Percentiles rank a stretch among this genome's conserved stretches.
phyloP scores from a whole-genome alignment of 2,797 vertebrate genomes.

The Trematomus bernacchii region DNA sequence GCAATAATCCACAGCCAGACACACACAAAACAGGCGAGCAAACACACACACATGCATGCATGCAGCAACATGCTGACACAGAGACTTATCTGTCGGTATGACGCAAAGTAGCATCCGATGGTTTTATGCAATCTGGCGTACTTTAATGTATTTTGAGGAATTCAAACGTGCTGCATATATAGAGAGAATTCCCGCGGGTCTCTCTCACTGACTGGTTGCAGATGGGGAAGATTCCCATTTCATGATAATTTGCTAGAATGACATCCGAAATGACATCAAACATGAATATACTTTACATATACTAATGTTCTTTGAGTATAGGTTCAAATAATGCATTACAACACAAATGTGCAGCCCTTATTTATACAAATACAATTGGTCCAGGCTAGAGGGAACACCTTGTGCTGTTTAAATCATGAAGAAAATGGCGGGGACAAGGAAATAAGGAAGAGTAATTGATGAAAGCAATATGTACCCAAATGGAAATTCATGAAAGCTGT shows the following conservation, averaged over 20 bases:
- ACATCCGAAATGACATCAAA: constrained; percentile 62
- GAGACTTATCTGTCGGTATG: constrained; percentile 59
- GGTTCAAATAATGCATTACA: constrained; percentile 5
- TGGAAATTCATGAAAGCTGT: constrained; percentile 82
- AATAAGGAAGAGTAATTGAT: constrained; percentile 69
- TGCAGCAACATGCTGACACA: constrained; percentile 51
- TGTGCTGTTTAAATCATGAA: constrained; percentile 53
- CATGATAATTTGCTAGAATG: constrained; percentile 71
- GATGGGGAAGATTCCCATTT: constrained; percentile 67
- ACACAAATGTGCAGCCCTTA: constrained; percentile 22
- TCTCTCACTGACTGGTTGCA: constrained; percentile 59
- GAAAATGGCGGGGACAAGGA: constrained; percentile 49
- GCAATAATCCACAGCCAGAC: constrained; percentile 67
- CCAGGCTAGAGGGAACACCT: constrained; percentile 20
- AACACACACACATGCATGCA: constrained; percentile 33
- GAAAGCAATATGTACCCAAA: constrained; percentile 75
- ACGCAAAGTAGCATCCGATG: constrained; percentile 52
- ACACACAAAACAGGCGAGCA: constrained; percentile 27
- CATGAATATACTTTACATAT: constrained; percentile 74
- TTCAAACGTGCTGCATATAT: constrained; percentile 64
- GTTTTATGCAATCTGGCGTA: constrained; percentile 58
- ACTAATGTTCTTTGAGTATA: constrained; percentile 52
- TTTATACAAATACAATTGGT: constrained; percentile 32
- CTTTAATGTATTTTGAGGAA: constrained; percentile 69
- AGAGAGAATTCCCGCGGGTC: constrained; percentile 66